Evolutionary conservation across 1,140 invertebrate species (phyloP).

Genomic region (Pogonognathellus flavescens): DNA sequence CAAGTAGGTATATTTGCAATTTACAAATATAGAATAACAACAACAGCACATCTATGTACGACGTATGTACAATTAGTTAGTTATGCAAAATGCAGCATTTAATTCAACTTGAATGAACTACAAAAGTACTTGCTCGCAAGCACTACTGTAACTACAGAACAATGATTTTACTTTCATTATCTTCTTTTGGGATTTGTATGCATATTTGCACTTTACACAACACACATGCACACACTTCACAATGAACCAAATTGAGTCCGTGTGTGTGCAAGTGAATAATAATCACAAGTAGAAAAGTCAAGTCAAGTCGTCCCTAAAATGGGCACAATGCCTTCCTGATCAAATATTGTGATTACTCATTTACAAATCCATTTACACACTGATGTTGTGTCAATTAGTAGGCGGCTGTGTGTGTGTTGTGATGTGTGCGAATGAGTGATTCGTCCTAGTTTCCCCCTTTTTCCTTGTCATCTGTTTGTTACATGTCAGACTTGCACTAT

Average conservation of each 20-base stretch:
- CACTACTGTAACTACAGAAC: background rate
- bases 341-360: conserved; percentile 50
- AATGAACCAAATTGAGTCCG: conserved; percentile 25
- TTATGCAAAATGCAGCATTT: conserved; percentile 27
- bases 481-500: background rate
- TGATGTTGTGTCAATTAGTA: conserved; percentile 40
- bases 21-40: background rate
- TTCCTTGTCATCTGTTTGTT: conserved; percentile 36
- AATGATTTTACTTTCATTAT: conserved; percentile 19
- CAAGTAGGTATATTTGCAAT: background rate
- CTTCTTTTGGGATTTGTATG: background rate
- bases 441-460: conserved; percentile 38
- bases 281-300: background rate
- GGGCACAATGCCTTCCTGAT: conserved; percentile 49
- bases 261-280: background rate
- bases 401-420: conserved; percentile 1
- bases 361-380: conserved; percentile 36
- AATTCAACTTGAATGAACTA: background rate
- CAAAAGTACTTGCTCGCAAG: background rate
- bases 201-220: background rate
- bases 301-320: conserved; percentile 36
- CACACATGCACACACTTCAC: background rate
- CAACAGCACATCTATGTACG: background rate
- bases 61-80: conserved; percentile 7
- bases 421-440: background rate